A percentile compares a stretch with the other conserved stretches of the same genome.
phyloP scores from a whole-genome alignment of 2,888 invertebrate genomes.

The Geophilus truncorum region DNA sequence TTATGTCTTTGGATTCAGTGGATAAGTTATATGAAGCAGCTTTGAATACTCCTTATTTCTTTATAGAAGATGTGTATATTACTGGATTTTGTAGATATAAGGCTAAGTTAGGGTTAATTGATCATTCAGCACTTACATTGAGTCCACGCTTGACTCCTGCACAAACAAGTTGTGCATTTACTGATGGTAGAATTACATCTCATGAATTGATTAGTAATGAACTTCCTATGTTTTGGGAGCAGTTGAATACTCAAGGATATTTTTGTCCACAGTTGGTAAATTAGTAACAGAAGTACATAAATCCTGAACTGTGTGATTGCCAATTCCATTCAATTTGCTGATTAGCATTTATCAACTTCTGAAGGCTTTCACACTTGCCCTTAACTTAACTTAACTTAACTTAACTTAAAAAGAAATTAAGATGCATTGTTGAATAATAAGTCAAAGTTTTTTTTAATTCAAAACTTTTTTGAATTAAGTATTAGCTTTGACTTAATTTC shows the following conservation, averaged over 20 bases:
- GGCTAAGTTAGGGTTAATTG: slow-evolving; percentile 38
- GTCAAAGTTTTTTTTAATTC: no score
- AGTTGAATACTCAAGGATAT: slow-evolving; percentile 41
- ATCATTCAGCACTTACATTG: slow-evolving; percentile 38
- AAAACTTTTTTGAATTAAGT: no score
- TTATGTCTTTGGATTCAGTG: slow-evolving; percentile 38
- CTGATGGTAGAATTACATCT: slow-evolving; percentile 40
- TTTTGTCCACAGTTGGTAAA: slow-evolving; percentile 41
- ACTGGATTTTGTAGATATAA: slow-evolving; percentile 43
- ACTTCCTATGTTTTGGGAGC: slow-evolving; percentile 39
- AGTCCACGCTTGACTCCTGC: slow-evolving; percentile 37
- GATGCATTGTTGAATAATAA: no score
- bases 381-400: no score
- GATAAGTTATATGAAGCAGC: slow-evolving; percentile 39
- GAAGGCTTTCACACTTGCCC: no score
- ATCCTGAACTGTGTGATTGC: no score
- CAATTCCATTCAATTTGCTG: no score
- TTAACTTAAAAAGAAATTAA: no score
- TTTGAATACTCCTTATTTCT: slow-evolving; percentile 40
- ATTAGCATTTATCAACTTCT: no score
- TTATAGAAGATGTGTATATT: slow-evolving; percentile 43
- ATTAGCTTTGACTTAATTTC: no score
- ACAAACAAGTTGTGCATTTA: slow-evolving; percentile 35
- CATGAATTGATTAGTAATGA: slow-evolving; percentile 40
- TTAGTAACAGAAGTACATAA: no score